phyloP scores from a whole-genome alignment of 2,113 vertebrate species.

The Anhinga rufa region DNA sequence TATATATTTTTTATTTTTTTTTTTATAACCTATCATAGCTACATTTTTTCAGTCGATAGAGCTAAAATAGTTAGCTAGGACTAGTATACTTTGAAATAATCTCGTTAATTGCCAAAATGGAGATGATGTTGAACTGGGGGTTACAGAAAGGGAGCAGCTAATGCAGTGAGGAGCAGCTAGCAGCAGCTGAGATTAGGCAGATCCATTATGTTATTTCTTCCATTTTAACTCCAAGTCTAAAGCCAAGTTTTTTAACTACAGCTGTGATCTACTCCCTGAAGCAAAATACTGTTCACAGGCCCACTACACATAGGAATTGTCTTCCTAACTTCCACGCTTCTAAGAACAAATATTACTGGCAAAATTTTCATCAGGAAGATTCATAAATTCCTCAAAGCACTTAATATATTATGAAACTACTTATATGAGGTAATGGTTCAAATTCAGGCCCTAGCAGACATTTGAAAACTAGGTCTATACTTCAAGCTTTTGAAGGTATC shows the following conservation, averaged over 20 bases:
- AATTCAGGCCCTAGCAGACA: background rate
- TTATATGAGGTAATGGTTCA: rapidly evolving
- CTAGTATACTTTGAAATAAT: background rate
- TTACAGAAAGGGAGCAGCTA: background rate
- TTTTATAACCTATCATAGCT: background rate
- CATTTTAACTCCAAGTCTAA: background rate
- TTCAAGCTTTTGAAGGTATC: background rate
- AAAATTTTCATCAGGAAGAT: background rate
- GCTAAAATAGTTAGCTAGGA: background rate
- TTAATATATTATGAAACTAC: background rate
- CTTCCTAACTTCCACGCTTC: background rate
- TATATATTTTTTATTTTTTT: too few relatives aligned
- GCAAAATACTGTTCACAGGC: background rate
- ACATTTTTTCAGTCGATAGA: background rate
- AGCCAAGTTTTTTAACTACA: background rate
- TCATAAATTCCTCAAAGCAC: background rate
- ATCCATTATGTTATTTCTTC: background rate
- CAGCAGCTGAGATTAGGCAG: background rate
- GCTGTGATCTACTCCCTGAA: background rate
- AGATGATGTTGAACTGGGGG: background rate
- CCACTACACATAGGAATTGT: background rate
- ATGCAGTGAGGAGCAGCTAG: background rate
- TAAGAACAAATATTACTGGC: background rate
- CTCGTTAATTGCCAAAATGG: background rate
- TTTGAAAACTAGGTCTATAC: background rate